Evolutionary conservation across 1,140 invertebrate species (phyloP).

Genomic region (Lordiphosa clarofinis): DNA sequence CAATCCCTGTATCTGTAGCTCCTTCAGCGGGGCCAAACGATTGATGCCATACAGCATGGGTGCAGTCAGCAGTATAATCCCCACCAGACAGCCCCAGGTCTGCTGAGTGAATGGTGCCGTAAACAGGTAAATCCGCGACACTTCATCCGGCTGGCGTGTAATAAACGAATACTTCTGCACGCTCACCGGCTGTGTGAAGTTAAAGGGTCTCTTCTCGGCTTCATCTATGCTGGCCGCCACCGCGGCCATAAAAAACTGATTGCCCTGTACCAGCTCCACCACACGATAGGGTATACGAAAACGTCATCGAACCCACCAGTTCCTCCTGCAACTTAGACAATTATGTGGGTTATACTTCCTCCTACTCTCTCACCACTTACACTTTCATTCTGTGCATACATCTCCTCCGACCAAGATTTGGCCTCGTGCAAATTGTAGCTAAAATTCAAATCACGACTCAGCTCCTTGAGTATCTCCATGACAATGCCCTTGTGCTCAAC

Average conservation of each 20-base stretch:
- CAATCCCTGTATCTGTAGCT: slow-evolving; percentile 83
- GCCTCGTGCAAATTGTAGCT: slow-evolving; percentile 81
- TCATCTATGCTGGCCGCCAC: slow-evolving; percentile 86
- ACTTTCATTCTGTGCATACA: slow-evolving; percentile 42
- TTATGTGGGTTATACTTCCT: background rate
- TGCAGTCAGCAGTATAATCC: slow-evolving; percentile 87
- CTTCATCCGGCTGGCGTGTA: slow-evolving; percentile 86
- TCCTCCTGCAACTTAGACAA: slow-evolving; percentile 27
- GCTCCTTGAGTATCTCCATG: slow-evolving; percentile 89
- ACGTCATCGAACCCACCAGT: slow-evolving; percentile 62
- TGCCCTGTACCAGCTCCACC: slow-evolving; percentile 55
- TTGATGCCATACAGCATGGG: slow-evolving; percentile 90
- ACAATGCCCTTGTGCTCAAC: slow-evolving; percentile 85
- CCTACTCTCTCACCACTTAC: slow-evolving; percentile 16
- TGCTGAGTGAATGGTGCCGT: slow-evolving; percentile 90
- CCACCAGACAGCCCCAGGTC: slow-evolving; percentile 90
- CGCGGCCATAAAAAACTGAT: slow-evolving; percentile 85
- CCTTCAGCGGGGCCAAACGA: slow-evolving; percentile 85
- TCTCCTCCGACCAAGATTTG: slow-evolving; percentile 16
- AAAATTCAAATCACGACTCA: slow-evolving; percentile 91
- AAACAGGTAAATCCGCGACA: slow-evolving; percentile 90
- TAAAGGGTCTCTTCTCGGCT: slow-evolving; percentile 83
- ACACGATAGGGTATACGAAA: slow-evolving; percentile 58
- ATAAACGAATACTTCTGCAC: slow-evolving; percentile 90
- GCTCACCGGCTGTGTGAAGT: slow-evolving; percentile 89